These are phyloP conservation scores for Agrotis exclamationis DNA, from an alignment of 2,888 invertebrate species.

Conservation along the genomic window DNA sequence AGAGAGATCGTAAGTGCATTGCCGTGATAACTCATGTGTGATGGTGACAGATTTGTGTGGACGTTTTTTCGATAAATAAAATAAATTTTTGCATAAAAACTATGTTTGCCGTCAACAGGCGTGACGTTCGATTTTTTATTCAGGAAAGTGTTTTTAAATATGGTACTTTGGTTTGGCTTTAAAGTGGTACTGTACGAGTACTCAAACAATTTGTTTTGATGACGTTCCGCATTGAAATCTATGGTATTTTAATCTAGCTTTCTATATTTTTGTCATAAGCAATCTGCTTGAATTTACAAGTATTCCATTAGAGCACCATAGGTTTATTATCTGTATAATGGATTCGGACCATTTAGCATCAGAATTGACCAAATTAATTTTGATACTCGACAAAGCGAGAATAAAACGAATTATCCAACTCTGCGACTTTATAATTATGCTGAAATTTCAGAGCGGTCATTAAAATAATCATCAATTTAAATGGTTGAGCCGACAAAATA, in stretches of 20 bases:
- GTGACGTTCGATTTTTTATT: constrained; percentile 26
- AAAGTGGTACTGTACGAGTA: not conserved
- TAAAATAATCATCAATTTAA: constrained; percentile 48
- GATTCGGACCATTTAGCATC: not conserved
- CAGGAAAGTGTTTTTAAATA: constrained; percentile 26
- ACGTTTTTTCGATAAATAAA: constrained; percentile 60
- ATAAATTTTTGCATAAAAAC: constrained; percentile 34
- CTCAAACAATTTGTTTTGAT: not conserved
- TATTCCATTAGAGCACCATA: not conserved
- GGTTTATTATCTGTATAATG: not conserved
- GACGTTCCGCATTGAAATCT: not conserved
- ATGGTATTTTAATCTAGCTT: not conserved
- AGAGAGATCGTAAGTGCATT: constrained; percentile 91
- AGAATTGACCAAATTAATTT: not conserved
- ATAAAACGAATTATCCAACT: constrained; percentile 15
- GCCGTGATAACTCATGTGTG: constrained; percentile 87
- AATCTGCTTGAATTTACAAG: not conserved
- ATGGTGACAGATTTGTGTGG: constrained; percentile 72
- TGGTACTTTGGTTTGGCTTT: constrained; percentile 1
- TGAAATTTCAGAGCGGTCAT: constrained; percentile 17
- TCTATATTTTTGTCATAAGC: not conserved
- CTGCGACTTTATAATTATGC: constrained; percentile 25
- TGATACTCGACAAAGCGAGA: not conserved
- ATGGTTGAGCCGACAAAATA: constrained; percentile 40
- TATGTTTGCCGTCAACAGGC: constrained; percentile 24